Conservation (phyloP, 2,797 vertebrate genomes). For the Eupleurogrammus muticus region DNA sequence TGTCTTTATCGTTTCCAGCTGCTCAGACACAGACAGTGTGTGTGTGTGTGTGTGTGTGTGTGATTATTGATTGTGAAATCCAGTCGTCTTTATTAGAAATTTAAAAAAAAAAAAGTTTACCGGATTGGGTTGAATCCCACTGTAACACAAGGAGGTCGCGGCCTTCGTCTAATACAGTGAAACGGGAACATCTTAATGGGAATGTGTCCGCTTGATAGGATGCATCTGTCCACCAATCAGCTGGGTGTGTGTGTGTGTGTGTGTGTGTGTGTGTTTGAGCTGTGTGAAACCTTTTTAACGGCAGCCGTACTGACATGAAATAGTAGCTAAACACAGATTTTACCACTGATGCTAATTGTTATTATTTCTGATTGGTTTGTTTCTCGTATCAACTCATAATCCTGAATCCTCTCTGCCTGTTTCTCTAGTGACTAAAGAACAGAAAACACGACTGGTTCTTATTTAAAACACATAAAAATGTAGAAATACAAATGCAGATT, state of each 20-base stretch:
- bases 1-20: conserved; percentile 58
- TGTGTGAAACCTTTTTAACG: neutral
- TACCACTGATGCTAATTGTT: too few species aligned
- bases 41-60: too few species aligned
- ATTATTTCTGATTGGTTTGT: too few species aligned
- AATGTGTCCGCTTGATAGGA: conserved; percentile 47
- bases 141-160: conserved; percentile 58
- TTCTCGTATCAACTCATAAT: too few species aligned
- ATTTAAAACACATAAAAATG: too few species aligned
- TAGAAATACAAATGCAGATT: too few species aligned
- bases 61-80: conserved; percentile 69
- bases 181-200: conserved; percentile 48
- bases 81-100: conserved; percentile 47
- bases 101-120: conserved; percentile 65
- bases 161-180: conserved; percentile 54
- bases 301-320: too few species aligned
- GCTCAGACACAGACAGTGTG: conserved; percentile 47
- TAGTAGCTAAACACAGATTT: too few species aligned
- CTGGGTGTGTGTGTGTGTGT: conserved; percentile 7
- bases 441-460: too few species aligned
- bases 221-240: conserved; percentile 21
- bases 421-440: too few species aligned
- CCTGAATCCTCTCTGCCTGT: too few species aligned
- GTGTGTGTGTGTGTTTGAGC: conserved; percentile 18
- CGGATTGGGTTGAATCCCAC: conserved; percentile 46